phyloP scores from a whole-genome alignment of 1,140 invertebrate genomes.

The Zaprionus inermis region DNA sequence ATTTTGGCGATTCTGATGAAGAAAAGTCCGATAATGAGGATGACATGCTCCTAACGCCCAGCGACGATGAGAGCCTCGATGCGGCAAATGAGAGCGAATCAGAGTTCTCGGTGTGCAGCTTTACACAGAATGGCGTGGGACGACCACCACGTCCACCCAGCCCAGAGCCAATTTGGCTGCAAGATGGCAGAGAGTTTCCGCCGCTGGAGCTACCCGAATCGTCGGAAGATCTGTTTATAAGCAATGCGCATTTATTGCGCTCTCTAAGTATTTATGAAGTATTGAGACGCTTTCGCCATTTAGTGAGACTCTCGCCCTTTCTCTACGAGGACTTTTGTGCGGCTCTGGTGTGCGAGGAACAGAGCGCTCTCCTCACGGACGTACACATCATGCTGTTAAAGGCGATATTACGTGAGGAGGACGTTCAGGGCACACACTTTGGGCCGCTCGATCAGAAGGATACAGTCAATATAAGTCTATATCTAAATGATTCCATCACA shows the following conservation, averaged over 20 bases:
- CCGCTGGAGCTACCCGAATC: constrained; percentile 91
- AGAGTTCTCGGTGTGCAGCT: constrained; percentile 93
- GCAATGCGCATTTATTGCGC: constrained; percentile 91
- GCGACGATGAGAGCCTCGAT: constrained; percentile 87
- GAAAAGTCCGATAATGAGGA: constrained; percentile 91
- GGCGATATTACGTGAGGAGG: constrained; percentile 96
- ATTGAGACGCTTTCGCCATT: constrained; percentile 94
- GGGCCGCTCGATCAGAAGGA: constrained; percentile 98
- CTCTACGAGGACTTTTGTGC: constrained; percentile 98
- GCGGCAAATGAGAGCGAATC: constrained; percentile 91
- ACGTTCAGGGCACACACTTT: constrained; percentile 97
- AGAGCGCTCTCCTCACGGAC: constrained; percentile 94
- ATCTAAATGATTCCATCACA: constrained; percentile 96
- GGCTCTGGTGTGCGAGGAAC: constrained; percentile 95
- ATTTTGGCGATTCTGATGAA: constrained; percentile 94
- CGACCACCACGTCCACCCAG: constrained; percentile 88
- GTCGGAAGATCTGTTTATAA: constrained; percentile 95
- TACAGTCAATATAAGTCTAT: constrained; percentile 96
- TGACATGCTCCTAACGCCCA: constrained; percentile 87
- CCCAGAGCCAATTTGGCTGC: constrained; percentile 94
- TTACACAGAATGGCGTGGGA: constrained; percentile 86
- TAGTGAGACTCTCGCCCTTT: constrained; percentile 96
- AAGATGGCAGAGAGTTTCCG: constrained; percentile 90
- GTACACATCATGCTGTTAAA: constrained; percentile 96
- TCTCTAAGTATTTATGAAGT: constrained; percentile 96